A percentile compares a stretch with the other conserved stretches of the same genome.
These are phyloP conservation scores for Ia io DNA, from an alignment of 2,113 vertebrate genomes.

Conservation along the genomic window DNA sequence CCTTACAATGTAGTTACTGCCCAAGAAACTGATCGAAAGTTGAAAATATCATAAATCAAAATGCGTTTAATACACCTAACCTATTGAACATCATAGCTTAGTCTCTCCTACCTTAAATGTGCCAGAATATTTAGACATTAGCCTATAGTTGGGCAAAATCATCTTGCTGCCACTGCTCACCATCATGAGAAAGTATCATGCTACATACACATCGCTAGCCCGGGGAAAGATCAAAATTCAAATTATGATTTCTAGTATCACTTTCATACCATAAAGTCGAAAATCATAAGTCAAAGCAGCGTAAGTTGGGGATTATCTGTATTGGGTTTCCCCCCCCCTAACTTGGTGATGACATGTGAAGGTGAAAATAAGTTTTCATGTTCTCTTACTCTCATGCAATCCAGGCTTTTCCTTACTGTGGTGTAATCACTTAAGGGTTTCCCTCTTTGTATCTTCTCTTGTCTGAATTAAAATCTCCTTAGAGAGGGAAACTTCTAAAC, in stretches of 20 bases:
- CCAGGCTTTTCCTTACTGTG: not conserved
- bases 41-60: not conserved
- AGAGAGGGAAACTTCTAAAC: not conserved
- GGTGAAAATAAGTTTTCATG: constrained; percentile 19
- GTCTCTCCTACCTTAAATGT: not conserved
- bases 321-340: not conserved
- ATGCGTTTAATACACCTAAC: not conserved
- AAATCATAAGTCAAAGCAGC: not conserved
- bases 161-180: not conserved
- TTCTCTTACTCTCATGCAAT: not conserved
- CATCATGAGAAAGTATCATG: not conserved
- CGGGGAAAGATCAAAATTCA: not conserved
- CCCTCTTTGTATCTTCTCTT: not conserved
- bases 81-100: not conserved
- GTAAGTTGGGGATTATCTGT: not conserved
- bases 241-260: not conserved
- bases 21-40: not conserved
- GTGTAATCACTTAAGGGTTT: not conserved
- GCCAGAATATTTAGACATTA: not conserved
- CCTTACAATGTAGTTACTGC: not conserved
- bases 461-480: constrained; percentile 29
- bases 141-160: not conserved
- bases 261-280: not conserved
- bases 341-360: not conserved
- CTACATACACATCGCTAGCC: not conserved